These are phyloP conservation scores for Lepeophtheirus salmonis DNA, from an alignment of 1,140 invertebrate genomes.

Conservation along the genomic window DNA sequence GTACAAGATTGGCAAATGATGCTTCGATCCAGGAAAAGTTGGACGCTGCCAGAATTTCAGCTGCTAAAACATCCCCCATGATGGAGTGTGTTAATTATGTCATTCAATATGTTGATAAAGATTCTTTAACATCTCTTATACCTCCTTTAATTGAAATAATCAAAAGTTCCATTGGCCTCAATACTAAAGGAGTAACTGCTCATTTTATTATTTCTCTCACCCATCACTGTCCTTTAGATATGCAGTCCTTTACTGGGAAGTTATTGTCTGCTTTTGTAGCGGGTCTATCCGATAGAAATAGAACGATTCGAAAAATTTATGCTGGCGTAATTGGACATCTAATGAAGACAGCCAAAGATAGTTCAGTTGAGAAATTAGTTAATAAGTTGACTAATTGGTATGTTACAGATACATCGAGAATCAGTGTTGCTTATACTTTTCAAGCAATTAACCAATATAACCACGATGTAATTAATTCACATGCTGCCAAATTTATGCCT, in stretches of 20 bases:
- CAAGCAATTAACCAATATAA: constrained; percentile 61
- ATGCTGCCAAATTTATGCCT: constrained; percentile 54
- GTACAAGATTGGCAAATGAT: constrained; percentile 45
- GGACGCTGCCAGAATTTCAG: constrained; percentile 50
- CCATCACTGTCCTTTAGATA: constrained; percentile 35
- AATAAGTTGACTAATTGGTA: constrained; percentile 57
- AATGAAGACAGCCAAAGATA: constrained; percentile 63
- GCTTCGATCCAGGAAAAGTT: constrained; percentile 42
- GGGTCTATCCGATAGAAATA: constrained; percentile 62
- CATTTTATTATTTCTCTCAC: constrained; percentile 59
- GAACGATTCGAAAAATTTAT: constrained; percentile 57
- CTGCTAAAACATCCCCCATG: constrained; percentile 60
- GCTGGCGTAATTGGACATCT: constrained; percentile 62
- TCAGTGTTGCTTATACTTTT: constrained; percentile 52
- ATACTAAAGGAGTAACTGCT: constrained; percentile 62
- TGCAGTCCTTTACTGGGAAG: constrained; percentile 49
- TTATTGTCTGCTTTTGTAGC: constrained; percentile 51
- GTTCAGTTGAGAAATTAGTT: constrained; percentile 65
- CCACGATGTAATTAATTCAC: constrained; percentile 57
- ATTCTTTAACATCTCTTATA: constrained; percentile 52
- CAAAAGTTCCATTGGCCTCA: constrained; percentile 53
- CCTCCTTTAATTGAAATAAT: constrained; percentile 61
- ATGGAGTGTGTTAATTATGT: constrained; percentile 67
- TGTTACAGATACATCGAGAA: constrained; percentile 47
- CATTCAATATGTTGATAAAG: constrained; percentile 56